Evolutionary conservation across 2,113 vertebrate genomes (phyloP).

Genomic region (Epinephelus cyanopodus): DNA sequence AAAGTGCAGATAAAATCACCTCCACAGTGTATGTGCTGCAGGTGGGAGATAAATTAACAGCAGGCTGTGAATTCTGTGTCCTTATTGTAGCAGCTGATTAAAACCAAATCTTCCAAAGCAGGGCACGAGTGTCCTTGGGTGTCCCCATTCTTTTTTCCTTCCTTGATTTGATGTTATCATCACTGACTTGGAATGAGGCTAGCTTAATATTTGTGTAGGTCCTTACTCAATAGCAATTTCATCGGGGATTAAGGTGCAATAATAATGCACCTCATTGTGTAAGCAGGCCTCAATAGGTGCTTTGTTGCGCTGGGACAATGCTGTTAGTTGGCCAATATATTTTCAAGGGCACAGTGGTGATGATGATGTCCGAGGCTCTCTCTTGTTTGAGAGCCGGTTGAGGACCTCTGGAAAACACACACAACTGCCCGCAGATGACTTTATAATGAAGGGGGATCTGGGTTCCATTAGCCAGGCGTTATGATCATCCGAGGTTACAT

Average conservation of each 20-base stretch:
- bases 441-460: constrained; percentile 44
- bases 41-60: constrained; percentile 58
- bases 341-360: constrained; percentile 65
- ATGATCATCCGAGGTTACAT: constrained; percentile 51
- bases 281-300: constrained; percentile 56
- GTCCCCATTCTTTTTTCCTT: constrained; percentile 26
- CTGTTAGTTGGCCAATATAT: constrained; percentile 41
- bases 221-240: constrained; percentile 68
- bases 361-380: constrained; percentile 32
- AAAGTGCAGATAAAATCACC: constrained; percentile 60
- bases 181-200: constrained; percentile 49
- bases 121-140: constrained; percentile 67
- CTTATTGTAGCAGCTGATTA: constrained; percentile 45
- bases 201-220: constrained; percentile 55
- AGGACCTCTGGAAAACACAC: constrained; percentile 57
- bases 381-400: constrained; percentile 40
- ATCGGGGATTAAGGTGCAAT: constrained; percentile 41
- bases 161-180: constrained; percentile 64
- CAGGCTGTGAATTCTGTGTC: constrained; percentile 26
- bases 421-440: constrained; percentile 38
- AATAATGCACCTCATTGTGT: constrained; percentile 60
- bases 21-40: constrained; percentile 51
- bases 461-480: constrained; percentile 48
- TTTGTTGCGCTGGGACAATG: constrained; percentile 59
- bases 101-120: constrained; percentile 45